Evolutionary conservation across 2,888 invertebrate species (phyloP), one percentile per base, ranked within the genome.

Genomic region (Azorinus chamasolen): DNA sequence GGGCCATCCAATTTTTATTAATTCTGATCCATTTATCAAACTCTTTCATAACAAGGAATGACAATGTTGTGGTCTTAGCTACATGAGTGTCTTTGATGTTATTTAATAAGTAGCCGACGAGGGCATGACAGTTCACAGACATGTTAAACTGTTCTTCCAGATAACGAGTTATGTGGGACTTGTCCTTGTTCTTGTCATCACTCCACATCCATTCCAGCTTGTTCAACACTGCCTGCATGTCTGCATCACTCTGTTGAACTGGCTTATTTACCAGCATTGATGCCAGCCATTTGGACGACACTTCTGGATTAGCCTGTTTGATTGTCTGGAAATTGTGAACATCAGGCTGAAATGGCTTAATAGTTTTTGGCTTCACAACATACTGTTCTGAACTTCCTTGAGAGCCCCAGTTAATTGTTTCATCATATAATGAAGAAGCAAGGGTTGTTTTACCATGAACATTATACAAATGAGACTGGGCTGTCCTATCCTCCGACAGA

Each of bases 11-110:
- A 32, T 59, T 48, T 12, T 43, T 50, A 48, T 65, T 76, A 1
- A 41, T 50, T 66, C 76, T 72, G 37, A 50, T 68, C 87, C 86
- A 87, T 55, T 82, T 76, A 20, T 83, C 80, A 79, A 87, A 88
- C 61, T 88, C 86, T 74, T 84, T 83, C 69, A 88, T 70, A n/a
- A 88, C 73, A 8, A 62, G 62, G 63, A 68, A 87, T 3, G 88
- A 69, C 37, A 88, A 68, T 1, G 89, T 84, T 5, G 84, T 75
- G 5, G 85, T 84, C 64, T 88, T 88, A 5, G 79, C 83, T 1
- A 71, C 70, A 46, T 82, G 76, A 8, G 69, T 79, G 55, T 87
- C 86, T 32, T 62, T 66, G 18, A 74, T 76, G 1, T 81, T 69
- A 14, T 84, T 79, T 4, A 87, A 63, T 5, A 88, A 48, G 65